phyloP scores from a whole-genome alignment of 92 coral and sea anemone species.

The Meandrina meandrites region DNA sequence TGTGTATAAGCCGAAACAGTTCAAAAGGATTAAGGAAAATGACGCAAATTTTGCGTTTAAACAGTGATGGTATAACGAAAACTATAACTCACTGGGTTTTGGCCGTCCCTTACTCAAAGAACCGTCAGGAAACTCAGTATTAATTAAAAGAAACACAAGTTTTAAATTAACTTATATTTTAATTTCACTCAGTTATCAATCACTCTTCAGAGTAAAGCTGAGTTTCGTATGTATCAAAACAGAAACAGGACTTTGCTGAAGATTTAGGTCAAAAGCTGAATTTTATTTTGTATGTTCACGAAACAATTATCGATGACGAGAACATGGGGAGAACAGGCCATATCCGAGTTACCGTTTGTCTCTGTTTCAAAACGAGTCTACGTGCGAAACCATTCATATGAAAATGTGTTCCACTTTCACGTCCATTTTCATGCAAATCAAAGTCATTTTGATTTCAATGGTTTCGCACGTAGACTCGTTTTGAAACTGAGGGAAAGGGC shows the following conservation, averaged over 20 bases:
- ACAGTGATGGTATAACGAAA: too few relatives aligned
- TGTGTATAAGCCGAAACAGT: neutral
- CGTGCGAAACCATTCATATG: too few relatives aligned
- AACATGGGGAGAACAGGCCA: too few relatives aligned
- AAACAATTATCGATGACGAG: neutral
- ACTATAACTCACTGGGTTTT: neutral
- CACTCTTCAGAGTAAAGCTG: neutral
- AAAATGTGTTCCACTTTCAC: too few relatives aligned
- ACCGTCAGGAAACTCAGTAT: neutral
- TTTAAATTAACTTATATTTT: neutral
- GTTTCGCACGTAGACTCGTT: too few relatives aligned
- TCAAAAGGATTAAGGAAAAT: neutral
- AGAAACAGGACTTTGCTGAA: neutral
- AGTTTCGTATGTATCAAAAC: neutral
- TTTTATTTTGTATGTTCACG: neutral
- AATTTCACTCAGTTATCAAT: neutral
- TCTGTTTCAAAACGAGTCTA: too few relatives aligned
- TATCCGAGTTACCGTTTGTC: too few relatives aligned
- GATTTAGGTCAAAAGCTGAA: neutral
- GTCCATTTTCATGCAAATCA: too few relatives aligned
- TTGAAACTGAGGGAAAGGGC: too few relatives aligned
- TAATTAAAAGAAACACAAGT: neutral
- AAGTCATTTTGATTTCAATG: too few relatives aligned
- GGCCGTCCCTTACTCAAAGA: neutral
- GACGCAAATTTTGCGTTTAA: neutral